Evolutionary conservation across 2,888 invertebrate species (phyloP).

Genomic region (Drosophila nigritarsus): DNA sequence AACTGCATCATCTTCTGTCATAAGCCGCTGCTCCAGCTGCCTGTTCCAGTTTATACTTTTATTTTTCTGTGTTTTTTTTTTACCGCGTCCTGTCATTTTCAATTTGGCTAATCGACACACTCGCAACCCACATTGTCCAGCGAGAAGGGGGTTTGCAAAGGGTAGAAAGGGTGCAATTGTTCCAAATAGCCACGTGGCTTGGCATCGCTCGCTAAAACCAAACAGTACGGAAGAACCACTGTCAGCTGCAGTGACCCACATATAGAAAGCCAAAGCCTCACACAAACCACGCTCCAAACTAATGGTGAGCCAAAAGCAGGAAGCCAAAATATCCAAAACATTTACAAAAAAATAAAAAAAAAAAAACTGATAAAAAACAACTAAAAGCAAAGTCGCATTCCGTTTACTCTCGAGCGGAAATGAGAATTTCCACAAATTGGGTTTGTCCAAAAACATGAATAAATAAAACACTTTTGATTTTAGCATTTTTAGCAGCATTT

Average conservation of each 20-base stretch:
- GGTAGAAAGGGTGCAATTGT: conserved; percentile 59
- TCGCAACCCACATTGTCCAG: conserved; percentile 48
- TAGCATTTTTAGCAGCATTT: not conserved
- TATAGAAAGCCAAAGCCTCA: conserved; percentile 40
- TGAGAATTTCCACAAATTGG: conserved; percentile 3
- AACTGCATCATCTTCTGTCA: conserved; percentile 54
- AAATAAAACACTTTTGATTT: conserved; percentile 5
- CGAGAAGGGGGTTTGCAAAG: not conserved
- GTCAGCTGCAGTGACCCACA: conserved; percentile 72
- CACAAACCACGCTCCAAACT: conserved; percentile 55
- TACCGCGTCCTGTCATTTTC: conserved; percentile 68
- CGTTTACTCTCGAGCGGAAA: conserved; percentile 8
- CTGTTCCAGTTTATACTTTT: conserved; percentile 47
- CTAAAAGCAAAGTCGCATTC: conserved; percentile 8
- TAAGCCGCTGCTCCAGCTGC: conserved; percentile 45
- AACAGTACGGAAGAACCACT: not conserved
- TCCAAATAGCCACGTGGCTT: conserved; percentile 70
- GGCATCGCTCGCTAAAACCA: conserved; percentile 43
- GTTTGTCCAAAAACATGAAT: not conserved
- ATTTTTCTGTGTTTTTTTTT: conserved; percentile 5
- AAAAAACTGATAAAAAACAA: not conserved
- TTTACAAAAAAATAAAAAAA: not conserved
- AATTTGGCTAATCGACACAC: conserved; percentile 75
- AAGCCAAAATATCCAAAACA: conserved; percentile 13
- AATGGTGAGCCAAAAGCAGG: conserved; percentile 38